Conservation (phyloP, 1,140 invertebrate genomes). For the Agrilus planipennis region DNA sequence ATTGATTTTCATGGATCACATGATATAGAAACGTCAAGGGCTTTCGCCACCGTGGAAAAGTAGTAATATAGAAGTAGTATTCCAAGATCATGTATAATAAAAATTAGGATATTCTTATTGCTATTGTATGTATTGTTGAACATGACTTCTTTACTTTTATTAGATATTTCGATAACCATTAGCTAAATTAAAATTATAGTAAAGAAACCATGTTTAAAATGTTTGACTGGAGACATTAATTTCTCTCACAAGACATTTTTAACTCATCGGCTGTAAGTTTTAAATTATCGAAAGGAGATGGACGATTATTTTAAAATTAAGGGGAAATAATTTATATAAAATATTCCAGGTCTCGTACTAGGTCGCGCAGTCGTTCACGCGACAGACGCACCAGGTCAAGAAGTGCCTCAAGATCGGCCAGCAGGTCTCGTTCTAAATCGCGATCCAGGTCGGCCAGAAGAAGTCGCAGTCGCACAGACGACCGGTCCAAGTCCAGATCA, state of each 20-base stretch:
- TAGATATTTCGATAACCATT: neutral
- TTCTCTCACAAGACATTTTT: neutral
- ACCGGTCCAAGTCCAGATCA: slow-evolving; percentile 21
- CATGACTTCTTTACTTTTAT: no score
- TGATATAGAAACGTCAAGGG: no score
- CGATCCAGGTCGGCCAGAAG: slow-evolving; percentile 27
- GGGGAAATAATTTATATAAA: slow-evolving; percentile 19
- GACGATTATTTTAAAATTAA: neutral
- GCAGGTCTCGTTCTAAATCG: slow-evolving; percentile 30
- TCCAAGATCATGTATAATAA: no score
- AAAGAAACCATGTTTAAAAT: slow-evolving; percentile 7
- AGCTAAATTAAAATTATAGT: neutral
- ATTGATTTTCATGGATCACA: no score
- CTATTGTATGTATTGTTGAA: no score
- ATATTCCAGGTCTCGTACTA: slow-evolving; percentile 39
- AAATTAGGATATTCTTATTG: no score
- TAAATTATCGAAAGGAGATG: neutral
- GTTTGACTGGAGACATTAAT: no score
- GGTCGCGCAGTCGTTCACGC: slow-evolving; percentile 35
- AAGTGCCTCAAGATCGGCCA: slow-evolving; percentile 31
- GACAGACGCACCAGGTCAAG: slow-evolving; percentile 31
- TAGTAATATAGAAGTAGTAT: no score
- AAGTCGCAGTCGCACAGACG: slow-evolving; percentile 25
- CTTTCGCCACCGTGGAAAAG: no score
- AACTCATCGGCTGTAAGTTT: neutral